These are phyloP conservation scores for Drosophila pegasa DNA, from an alignment of 2,888 invertebrate species.

Conservation along the genomic window DNA sequence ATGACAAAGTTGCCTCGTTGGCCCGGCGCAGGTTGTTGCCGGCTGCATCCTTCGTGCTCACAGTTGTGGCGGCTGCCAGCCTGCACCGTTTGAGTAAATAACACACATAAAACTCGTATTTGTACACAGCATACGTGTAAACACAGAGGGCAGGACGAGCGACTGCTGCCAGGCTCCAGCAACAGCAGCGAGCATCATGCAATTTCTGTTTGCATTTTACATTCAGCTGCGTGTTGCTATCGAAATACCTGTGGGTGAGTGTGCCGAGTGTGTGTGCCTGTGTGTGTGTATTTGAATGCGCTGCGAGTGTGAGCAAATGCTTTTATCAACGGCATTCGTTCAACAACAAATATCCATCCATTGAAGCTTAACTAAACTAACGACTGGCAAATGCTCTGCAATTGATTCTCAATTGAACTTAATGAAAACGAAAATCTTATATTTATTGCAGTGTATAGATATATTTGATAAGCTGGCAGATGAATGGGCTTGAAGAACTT, in stretches of 20 bases:
- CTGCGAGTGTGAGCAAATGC: slow-evolving; percentile 56
- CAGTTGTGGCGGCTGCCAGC: slow-evolving; percentile 37
- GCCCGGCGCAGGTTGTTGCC: slow-evolving; percentile 29
- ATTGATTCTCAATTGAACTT: not conserved
- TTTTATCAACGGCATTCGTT: slow-evolving; percentile 74
- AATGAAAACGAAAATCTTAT: not conserved
- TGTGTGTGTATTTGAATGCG: slow-evolving; percentile 23
- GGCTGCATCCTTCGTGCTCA: slow-evolving; percentile 17
- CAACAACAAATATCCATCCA: slow-evolving; percentile 53
- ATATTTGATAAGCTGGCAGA: not conserved
- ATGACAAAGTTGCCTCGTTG: slow-evolving; percentile 71
- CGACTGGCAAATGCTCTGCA: slow-evolving; percentile 34
- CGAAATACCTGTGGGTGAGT: slow-evolving; percentile 59
- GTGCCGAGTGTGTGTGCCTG: slow-evolving; percentile 15
- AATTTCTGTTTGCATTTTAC: slow-evolving; percentile 78
- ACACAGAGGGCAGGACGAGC: slow-evolving; percentile 42
- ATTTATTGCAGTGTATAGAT: not conserved
- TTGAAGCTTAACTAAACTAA: slow-evolving; percentile 11
- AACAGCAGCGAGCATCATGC: slow-evolving; percentile 52
- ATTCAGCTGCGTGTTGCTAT: slow-evolving; percentile 76
- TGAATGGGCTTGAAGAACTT: not conserved
- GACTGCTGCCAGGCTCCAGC: slow-evolving; percentile 11
- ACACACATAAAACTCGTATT: slow-evolving; percentile 80
- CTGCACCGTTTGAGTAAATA: slow-evolving; percentile 77
- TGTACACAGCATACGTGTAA: slow-evolving; percentile 79